These are phyloP conservation scores for Haemorhous mexicanus DNA, from an alignment of 2,113 vertebrate genomes.

Conservation along the genomic window DNA sequence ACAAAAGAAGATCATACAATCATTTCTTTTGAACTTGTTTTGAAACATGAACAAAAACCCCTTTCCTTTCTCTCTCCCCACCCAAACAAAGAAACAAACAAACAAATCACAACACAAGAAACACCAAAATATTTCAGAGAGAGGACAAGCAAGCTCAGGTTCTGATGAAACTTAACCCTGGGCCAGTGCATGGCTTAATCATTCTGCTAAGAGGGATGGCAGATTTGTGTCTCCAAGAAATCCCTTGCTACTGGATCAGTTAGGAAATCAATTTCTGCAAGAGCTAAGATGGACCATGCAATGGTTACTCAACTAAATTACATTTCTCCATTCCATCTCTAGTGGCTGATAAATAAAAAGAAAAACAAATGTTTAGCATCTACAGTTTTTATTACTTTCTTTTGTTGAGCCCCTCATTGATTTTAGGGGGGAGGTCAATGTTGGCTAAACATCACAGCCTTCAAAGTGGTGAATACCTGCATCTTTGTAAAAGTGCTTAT, in stretches of 20 bases:
- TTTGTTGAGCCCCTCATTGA: background rate
- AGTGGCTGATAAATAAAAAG: background rate
- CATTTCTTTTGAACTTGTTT: background rate
- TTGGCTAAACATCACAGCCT: background rate
- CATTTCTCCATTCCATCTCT: background rate
- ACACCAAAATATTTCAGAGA: background rate
- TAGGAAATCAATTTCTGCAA: background rate
- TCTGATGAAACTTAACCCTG: background rate
- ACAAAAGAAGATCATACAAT: background rate
- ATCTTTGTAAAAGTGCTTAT: background rate
- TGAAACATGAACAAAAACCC: background rate
- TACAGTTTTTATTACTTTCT: background rate
- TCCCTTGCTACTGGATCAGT: background rate
- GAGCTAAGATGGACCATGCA: background rate
- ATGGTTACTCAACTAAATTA: background rate
- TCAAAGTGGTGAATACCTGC: background rate
- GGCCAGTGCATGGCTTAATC: background rate
- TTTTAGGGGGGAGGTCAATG: background rate
- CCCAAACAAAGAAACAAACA: background rate
- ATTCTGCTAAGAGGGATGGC: background rate
- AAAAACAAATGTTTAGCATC: background rate
- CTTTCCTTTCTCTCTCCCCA: background rate
- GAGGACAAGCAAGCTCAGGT: background rate
- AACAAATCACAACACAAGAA: background rate
- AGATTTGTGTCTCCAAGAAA: background rate